Base-by-base conservation (phyloP, 2,113 vertebrate genomes). In the Chaetops frenatus region DNA sequence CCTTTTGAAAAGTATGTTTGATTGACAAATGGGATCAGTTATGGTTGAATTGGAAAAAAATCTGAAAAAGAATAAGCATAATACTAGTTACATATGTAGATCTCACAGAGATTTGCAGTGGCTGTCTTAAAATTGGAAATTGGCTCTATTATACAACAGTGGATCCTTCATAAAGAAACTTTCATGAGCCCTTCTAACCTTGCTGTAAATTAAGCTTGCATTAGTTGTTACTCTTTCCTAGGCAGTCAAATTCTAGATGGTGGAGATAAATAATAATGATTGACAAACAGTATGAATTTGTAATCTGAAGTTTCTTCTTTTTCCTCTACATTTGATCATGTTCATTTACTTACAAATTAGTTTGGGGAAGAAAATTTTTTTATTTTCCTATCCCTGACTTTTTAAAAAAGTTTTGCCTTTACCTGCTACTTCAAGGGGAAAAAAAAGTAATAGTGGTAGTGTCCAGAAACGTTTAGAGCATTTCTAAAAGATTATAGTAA, bases 101-200 rank as follows among this genome's bases (percentile, higher is more conserved):
- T 97, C 71, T 94, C 64, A 50, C 35, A 83, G 82, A 96, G 95
- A 96, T 95, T 97, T 96, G 88, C 25, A 9, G 71, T 81, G 47
- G 29, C 94, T 95, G 90, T 90, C 95, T 95, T 88, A 73, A 93
- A 97, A 94, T 96, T 96, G 82, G 76, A 96, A 95, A 81, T 83
- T 92, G 71, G 72, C 88, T 95, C 60, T 83, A 38, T 92, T 94
- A 62, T 81, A 77, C 88, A 66, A 8, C 35, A 81, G 76, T 88
- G 88, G 92, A 90, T 95, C 86, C 72, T 93, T 94, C 88, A 81
- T 94, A 96, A 94, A 93, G 76, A 76, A 83, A 88, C 42, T 90
- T 96, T 93, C 90, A 97, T 97, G 95, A 95, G 67, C 90, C 67
- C 56, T 95, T 95, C 82, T 95, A 93, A 92, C 94, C 91, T 88